Percentiles rank a stretch among this genome's conserved stretches.
Conservation (phyloP, 2,888 invertebrate species). For the Drosophila helvetica region DNA sequence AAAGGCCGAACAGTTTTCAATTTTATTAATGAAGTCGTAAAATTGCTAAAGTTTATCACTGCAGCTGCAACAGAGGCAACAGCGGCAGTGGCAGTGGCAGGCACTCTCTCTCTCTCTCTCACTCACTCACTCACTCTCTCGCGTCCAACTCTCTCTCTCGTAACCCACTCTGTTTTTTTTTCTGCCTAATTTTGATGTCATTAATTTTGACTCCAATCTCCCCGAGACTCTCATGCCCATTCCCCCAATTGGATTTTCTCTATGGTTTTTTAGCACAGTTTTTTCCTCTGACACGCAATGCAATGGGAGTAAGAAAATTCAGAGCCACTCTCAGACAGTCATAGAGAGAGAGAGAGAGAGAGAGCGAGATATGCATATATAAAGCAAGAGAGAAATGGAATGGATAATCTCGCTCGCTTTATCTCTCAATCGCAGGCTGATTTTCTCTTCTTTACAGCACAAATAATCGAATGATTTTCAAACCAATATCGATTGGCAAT, state of each 20-base stretch:
- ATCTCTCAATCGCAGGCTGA: no score
- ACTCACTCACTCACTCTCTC: neutral
- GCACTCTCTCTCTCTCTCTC: neutral
- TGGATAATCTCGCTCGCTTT: no score
- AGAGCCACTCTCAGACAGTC: no score
- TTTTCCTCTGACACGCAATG: conserved; percentile 16
- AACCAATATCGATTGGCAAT: no score
- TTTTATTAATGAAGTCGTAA: conserved; percentile 44
- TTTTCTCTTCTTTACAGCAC: no score
- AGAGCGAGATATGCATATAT: no score
- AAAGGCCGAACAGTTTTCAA: conserved; percentile 16
- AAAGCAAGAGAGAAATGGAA: no score
- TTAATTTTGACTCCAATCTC: conserved; percentile 23
- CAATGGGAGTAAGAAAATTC: neutral
- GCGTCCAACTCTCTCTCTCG: neutral
- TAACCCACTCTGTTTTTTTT: neutral
- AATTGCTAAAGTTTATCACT: conserved; percentile 47
- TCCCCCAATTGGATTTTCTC: conserved; percentile 12
- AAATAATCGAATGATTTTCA: no score
- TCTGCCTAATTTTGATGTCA: conserved; percentile 27
- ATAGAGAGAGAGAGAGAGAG: neutral
- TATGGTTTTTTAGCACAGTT: conserved; percentile 13
- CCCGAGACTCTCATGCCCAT: conserved; percentile 11
- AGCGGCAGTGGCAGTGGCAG: no score
- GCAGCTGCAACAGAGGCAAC: conserved; percentile 15